Evolutionary conservation across 2,797 vertebrate genomes (phyloP).

Genomic region (Takifugu ocellatus): DNA sequence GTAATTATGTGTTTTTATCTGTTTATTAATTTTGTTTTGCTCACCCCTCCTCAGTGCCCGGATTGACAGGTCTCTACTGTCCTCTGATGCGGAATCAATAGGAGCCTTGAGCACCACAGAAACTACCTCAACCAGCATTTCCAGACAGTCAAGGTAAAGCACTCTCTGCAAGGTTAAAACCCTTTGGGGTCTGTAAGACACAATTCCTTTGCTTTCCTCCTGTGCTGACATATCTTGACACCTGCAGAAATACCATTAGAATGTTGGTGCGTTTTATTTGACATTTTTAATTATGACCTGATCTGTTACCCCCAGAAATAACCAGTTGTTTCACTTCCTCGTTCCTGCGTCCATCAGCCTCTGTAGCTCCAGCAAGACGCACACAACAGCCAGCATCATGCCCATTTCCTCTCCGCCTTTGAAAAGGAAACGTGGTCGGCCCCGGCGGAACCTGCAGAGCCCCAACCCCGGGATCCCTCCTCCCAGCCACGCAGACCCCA

Average conservation of each 20-base stretch:
- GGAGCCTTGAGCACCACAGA: conserved; percentile 92
- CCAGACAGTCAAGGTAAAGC: conserved; percentile 87
- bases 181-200: not conserved
- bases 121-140: conserved; percentile 98
- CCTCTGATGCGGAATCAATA: conserved; percentile 92
- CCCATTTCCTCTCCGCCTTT: conserved; percentile 83
- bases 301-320: not conserved
- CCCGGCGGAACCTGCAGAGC: conserved; percentile 85
- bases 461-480: conserved; percentile 84
- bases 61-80: conserved; percentile 83
- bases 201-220: too few relatives aligned
- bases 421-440: conserved; percentile 90
- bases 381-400: conserved; percentile 82
- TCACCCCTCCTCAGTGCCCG: conserved; percentile 63
- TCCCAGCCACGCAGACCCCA: conserved; percentile 59
- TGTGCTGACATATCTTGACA: too few relatives aligned
- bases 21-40: not conserved
- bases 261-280: not conserved
- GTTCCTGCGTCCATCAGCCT: conserved; percentile 67
- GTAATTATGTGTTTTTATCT: not conserved
- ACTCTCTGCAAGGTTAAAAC: not conserved
- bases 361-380: conserved; percentile 86
- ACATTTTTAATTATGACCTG: not conserved
- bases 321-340: conserved; percentile 6
- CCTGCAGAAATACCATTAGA: too few relatives aligned